Evolutionary conservation across 2,113 vertebrate genomes (phyloP), one percentile per base, ranked within the genome.

Genomic region (Conger conger): DNA sequence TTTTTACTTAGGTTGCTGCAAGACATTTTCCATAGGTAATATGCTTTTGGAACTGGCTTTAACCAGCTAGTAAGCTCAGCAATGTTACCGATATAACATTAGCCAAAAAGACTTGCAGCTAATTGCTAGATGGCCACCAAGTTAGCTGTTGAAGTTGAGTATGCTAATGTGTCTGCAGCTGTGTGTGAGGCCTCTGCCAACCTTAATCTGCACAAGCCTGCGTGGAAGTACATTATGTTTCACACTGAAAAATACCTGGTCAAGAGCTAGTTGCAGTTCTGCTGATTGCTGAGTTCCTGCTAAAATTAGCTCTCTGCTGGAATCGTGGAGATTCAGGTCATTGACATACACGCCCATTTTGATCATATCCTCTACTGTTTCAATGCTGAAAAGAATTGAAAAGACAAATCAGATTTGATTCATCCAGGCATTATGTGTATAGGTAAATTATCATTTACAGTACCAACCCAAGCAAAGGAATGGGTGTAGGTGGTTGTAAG

Each of bases 331-430:
- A 89, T 95, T 95, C 85, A 95, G 86, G 23, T 95, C 91, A 0
- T 95, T 96, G 76, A 94, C 93, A 16, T 95, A 95, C 33, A 95
- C 94, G 0, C 93, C 93, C 94, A 95, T 95, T 87, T 94, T 96
- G 82, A 95, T 94, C 94, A 95, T 95, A 91, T 94, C 92, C 88
- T 94, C 93, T 88, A 93, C 94, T 0, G 94, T 95, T 89, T 95
- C 94, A 36, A 94, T 95, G 17, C 94, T 93, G 87, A 42, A 84
- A n/a, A 85, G 33, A n/a, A n/a, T n/a, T n/a, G n/a, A n/a, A n/a
- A n/a, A 82, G 38, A 87, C 76, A 68, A 81, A 57, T 73, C 33
- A 13, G 11, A 30, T 30, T 73, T 73, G 9, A 73, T 73, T 73
- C 33, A 73, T n/a, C 9, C 68, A 73, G 68, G n/a, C 11, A 11